Base-by-base conservation (phyloP, 2,113 vertebrate species). In the Chaetodon auriga region DNA sequence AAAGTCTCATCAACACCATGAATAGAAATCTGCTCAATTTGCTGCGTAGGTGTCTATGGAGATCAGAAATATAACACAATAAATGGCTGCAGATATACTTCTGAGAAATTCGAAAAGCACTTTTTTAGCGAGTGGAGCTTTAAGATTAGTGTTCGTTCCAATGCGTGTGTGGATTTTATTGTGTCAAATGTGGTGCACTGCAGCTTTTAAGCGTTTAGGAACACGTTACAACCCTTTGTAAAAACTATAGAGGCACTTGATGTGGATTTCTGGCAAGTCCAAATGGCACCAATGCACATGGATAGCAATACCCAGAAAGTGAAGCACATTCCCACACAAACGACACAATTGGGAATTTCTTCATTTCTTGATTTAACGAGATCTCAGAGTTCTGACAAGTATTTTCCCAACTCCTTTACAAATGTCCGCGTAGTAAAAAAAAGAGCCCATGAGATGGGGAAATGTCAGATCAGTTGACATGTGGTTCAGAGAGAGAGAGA, bases 391-490 rank as follows among this genome's bases (percentile, higher is more conserved):
- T 46, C 49, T 57, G 41, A 70, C n/a, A 76, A 60, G 4, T 57
- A 21, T 53, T 35, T 70, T 14, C 19, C 15, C 35, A 14, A 3
- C 45, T 63, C 57, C 16, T 53, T 5, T 14, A 36, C n/a, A 25
- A 72, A 57, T 12, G 48, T 73, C 65, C 16, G 35, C 15, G 19
- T 18, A 43, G 35, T 38, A 23, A 66, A n/a, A 66, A n/a, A 61
- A 35, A 55, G 61, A 80, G 69, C 80, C 80, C 57, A 53, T 51
- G 85, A 85, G 66, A 87, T 64, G 46, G 5, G 60, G 43, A 87
- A 87, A 87, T 77, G 83, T 81, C 80, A 85, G 69, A 46, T 80
- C 63, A 48, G 84, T 54, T 81, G 81, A 65, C 58, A 48, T 76
- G 80, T 65, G 45, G 78, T 64, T 87, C 45, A 74, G 69, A 54